Base-by-base conservation (phyloP, 2,888 invertebrate genomes). In the Apantesis nais region DNA sequence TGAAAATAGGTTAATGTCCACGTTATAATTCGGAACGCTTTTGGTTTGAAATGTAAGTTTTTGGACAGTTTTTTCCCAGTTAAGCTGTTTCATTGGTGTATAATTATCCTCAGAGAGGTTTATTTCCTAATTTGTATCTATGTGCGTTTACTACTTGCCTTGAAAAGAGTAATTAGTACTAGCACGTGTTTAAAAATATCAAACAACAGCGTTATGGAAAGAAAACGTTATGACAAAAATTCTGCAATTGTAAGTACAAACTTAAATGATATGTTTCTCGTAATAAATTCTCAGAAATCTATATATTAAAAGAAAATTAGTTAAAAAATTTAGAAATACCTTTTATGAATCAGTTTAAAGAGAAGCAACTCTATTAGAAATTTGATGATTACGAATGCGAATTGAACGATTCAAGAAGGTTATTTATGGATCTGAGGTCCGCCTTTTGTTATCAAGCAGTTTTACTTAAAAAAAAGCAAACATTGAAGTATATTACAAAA, bases 181-280 rank as follows among this genome's bases (percentile, higher is more conserved):
- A 39, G 29, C 63, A 63, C 41, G 63, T 63, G 63, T 44, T 31
- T 12, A n/a, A n/a, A 19, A 29, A 41, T 44, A 19, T 22, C 44
- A 1, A 63, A 29, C 1, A 25, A 29, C 44, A 19, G 9, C 37
- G 29, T n/a, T 31, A 67, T 67, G 66, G 60, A 60, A 67, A 60
- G 31, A n/a, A 39, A 67, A 60, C 66, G 41, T 7, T 60, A 41
- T 55, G 41, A 29, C 4, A 41, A n/a, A 60, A 25, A 44, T 44
- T 39, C 66, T 8, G 60, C 5, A 16, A n/a, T n/a, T 41, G 66
- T 67, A 67, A 67, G 66, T 67, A 41, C 11, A 39, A 25, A 58
- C 11, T 58, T 8, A 58, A 39, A 5, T 52, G 29, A 25, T 29
- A 2, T 25, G 11, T 61, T 44, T 63, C 1, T 8, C 16, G 9